Base-by-base conservation (phyloP, 1,140 invertebrate species). In the Apis dorsata region DNA sequence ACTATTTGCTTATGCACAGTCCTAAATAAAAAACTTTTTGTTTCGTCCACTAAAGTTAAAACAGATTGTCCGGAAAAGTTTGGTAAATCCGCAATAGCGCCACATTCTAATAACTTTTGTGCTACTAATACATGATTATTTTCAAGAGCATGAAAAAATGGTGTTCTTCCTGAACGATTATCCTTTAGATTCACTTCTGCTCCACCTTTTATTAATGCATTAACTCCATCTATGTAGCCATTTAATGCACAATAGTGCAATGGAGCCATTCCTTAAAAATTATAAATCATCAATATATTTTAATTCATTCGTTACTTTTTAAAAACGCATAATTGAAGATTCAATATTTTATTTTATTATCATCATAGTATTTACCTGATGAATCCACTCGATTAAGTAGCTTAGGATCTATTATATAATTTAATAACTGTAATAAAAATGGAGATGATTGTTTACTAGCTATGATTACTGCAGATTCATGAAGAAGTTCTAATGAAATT, bases 141-240 rank as follows among this genome's bases (percentile, higher is more conserved):
- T 62, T 93, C 92, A 0, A 93, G 28, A 10, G 92, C 92, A 77
- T 92, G 89, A 81, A 93, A 93, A 12, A 93, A 74, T 9, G 92
- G n/a, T 7, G 92, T 93, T 78, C 91, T 88, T 9, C 92, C 92
- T 5, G 91, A 92, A 83, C 86, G 91, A 34, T 83, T 78, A 66
- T 93, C 92, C 11, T 83, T 86, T 7, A 92, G 44, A 84, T 93
- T 90, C 24, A 92, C 55, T 60, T 91, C 81, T 0, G 86, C 90
- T 4, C 86, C 86, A 9, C 74, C 79, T 59, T 66, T 62, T 57
- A 92, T 11, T 21, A 93, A 83, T 8, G 80, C 80, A 5, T 17
- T 83, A 3, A 90, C 75, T 28, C 90, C 92, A 63, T 88, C 44
- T 10, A 86, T 34, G 72, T 91, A 83, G 19, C 84, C 85, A 28